Conservation (phyloP, 2,797 vertebrate genomes). For the Xyrichtys novacula region DNA sequence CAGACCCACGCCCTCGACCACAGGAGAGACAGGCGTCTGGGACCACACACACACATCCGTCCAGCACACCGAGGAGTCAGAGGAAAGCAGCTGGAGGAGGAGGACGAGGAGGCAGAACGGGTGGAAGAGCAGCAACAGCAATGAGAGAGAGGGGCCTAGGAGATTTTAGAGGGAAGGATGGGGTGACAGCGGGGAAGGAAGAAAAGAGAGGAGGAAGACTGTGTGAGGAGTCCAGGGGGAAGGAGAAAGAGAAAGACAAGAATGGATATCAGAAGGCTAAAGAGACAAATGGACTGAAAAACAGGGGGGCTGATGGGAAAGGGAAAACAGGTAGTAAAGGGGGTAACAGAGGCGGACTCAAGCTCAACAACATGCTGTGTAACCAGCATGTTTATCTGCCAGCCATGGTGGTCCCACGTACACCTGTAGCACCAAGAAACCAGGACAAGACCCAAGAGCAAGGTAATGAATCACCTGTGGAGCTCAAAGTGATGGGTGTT, state of each 20-base stretch:
- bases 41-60: slow-evolving; percentile 73
- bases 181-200: slow-evolving; percentile 54
- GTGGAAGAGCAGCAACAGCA: slow-evolving; percentile 33
- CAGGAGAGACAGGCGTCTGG: slow-evolving; percentile 73
- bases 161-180: slow-evolving; percentile 59
- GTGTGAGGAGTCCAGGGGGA: slow-evolving; percentile 69
- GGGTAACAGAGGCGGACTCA: slow-evolving; percentile 39
- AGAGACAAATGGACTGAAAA: slow-evolving; percentile 69
- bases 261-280: slow-evolving; percentile 73
- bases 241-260: slow-evolving; percentile 80
- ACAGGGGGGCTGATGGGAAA: slow-evolving; percentile 50
- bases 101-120: slow-evolving; percentile 53
- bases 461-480: slow-evolving; percentile 49
- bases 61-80: slow-evolving; percentile 62
- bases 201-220: slow-evolving; percentile 74
- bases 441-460: slow-evolving; percentile 69
- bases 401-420: slow-evolving; percentile 81
- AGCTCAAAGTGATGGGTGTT: background rate
- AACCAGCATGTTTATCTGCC: slow-evolving; percentile 69
- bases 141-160: slow-evolving; percentile 64
- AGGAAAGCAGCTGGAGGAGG: slow-evolving; percentile 58
- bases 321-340: slow-evolving; percentile 60
- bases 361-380: slow-evolving; percentile 37
- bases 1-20: slow-evolving; percentile 49
- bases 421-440: slow-evolving; percentile 70